Evolutionary conservation across 2,888 invertebrate genomes (phyloP), one percentile per base, ranked within the genome.

Genomic region (Pilophorus perplexus): DNA sequence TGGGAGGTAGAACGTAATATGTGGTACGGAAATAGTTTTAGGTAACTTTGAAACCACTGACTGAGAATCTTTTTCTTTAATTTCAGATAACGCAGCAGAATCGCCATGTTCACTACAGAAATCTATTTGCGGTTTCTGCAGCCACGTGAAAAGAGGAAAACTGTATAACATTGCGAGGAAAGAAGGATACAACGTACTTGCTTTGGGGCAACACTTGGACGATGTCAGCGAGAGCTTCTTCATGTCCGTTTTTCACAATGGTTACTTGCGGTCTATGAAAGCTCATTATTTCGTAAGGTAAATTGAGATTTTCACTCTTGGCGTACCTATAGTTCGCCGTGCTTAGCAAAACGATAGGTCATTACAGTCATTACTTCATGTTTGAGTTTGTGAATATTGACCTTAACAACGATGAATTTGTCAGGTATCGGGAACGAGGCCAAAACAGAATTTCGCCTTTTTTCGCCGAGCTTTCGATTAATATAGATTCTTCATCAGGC

Each of bases 121-220:
- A 44, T 81, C 81, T 27, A 81, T 82, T 70, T 84, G 85, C 74
- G 89, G 88, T 74, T 92, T 90, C 80, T 85, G 89, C 74, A 82
- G 84, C 52, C 83, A 87, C 68, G 82, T 85, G 76, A 85, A 86
- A 70, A 82, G 91, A 12, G 86, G 88, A 3, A 83, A 89, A 68
- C 82, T 91, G 37, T 90, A 90, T 75, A 80, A 84, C 0, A 82
- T 88, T 25, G 91, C 91, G 0, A 82, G 86, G 69, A 81, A 84
- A 64, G 85, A 89, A 72, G 86, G 86, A 0, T 94, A 90, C 79
- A 89, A 91, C 75, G 93, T 93, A 1, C 80, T 92, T n/a, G 93
- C 92, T 0, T 79, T 93, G 28, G 93, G 90, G 1, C 93, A 93
- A 76, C 88, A 89, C 75, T 78, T 93, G 59, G 93, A 93, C 77